Evolutionary conservation across 2,797 vertebrate genomes (phyloP), one percentile per base, ranked within the genome.

Genomic region (Arrhamphus sclerolepis): DNA sequence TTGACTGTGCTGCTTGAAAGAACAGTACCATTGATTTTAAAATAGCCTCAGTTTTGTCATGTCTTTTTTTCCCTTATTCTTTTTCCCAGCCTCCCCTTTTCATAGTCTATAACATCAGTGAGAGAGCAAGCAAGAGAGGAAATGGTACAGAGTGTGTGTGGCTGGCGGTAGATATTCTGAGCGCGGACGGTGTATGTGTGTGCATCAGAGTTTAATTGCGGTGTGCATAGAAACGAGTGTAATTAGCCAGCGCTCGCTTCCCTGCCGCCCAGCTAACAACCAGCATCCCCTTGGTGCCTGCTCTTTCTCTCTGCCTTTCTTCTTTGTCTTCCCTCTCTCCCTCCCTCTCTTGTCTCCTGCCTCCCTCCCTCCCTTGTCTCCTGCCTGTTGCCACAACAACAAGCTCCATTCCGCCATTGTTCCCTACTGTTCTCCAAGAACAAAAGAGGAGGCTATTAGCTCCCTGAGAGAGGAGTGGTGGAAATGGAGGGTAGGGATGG

Each of bases 361-460:
- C 82, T 77, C 83, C 64, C 75, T 75, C 78, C 43, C 81, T 73
- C 75, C 81, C 84, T 86, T 77, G 81, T 89, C 86, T 87, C 78
- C 76, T 83, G 87, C 85, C 88, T 88, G 87, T 89, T 89, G 84
- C 86, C 85, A 89, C 87, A 85, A 86, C 87, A 86, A 90, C 87
- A 77, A 89, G 81, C 85, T 83, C 78, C 86, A 82, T 85, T 87
- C 80, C 66, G 61, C 86, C 84, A 88, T 89, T 90, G 89, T 91
- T 92, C 87, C 86, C 86, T 16, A 85, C 87, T 89, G 89, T 89
- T 90, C 87, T 81, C 87, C 81, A 87, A 90, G 90, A 91, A 91
- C 89, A 92, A 92, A 93, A 84, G 89, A 92, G 81, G 82, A 88
- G 86, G 88, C 90, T 92, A 92, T 92, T 91, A 89, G 86, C 86